Evolutionary conservation across 2,113 vertebrate species (phyloP), one percentile per base, ranked within the genome.

Genomic region (Motacilla alba): DNA sequence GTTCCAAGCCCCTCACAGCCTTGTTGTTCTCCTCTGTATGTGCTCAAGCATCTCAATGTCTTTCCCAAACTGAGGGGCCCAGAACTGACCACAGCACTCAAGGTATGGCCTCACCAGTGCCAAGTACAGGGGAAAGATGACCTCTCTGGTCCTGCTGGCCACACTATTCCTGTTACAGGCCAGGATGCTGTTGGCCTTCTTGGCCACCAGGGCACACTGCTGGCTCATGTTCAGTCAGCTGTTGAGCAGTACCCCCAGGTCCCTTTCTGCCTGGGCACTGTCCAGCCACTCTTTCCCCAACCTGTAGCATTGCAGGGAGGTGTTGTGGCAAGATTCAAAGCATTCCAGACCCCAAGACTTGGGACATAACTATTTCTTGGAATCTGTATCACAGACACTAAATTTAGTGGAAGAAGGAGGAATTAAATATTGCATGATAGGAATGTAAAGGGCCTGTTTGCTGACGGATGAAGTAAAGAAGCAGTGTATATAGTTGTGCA

Each of bases 41-140:
- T 0, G 0, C 11, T 78, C 14, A 7, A 52, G 30, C 0, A 0
- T 64, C 59, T 52, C 59, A n/a, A 13, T 0, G 2, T 28, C 47
- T 30, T 52, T 52, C 47, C 37, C 3, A 6, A n/a, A 28, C 59
- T 43, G 47, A 43, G 37, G 23, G 47, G 47, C 6, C 19, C 47
- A n/a, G 47, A 41, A 1, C 46, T n/a, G 59, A 47, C 17, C 47
- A 17, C 75, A 78, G 46, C 37, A 63, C 30, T 63, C 23, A 3
- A 28, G 47, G 37, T 43, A 24, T 10, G 6, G 1, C 37, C 59
- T 63, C 30, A n/a, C 10, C 46, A 52, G 17, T 8, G 6, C 30
- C 0, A 0, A 6, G 37, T n/a, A 13, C 30, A 64, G 37, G 14
- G 37, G 18, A 7, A 64, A 14, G 6, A 28, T 43, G 30, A 22